These are phyloP conservation scores for fruit fly (Drosophila melanogaster) DNA, from an alignment of 1,140 invertebrate species.

Conservation along the genomic window DNA sequence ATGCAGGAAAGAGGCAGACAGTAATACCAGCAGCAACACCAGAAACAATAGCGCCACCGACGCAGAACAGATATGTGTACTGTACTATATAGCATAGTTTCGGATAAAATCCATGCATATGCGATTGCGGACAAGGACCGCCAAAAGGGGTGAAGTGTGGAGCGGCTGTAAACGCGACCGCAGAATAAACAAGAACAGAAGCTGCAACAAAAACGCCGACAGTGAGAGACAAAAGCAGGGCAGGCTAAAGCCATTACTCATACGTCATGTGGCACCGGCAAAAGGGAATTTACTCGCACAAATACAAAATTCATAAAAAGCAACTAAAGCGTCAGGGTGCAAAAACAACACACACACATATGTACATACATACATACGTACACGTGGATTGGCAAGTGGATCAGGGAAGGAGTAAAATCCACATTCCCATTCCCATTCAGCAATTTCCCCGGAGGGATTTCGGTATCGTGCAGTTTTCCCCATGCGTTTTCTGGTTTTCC, in stretches of 20 bases:
- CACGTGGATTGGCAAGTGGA: slow-evolving; percentile 67
- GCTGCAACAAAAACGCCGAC: slow-evolving; percentile 38
- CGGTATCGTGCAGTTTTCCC: slow-evolving; percentile 16
- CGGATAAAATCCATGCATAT: slow-evolving; percentile 57
- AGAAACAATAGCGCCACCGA: slow-evolving; percentile 32
- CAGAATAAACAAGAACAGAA: slow-evolving; percentile 68
- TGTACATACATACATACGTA: neutral
- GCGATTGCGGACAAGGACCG: slow-evolving; percentile 40
- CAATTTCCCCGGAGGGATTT: slow-evolving; percentile 32
- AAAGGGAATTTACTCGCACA: slow-evolving; percentile 66
- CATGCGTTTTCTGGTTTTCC: slow-evolving; percentile 37
- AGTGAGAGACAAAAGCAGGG: slow-evolving; percentile 59
- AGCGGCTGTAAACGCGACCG: slow-evolving; percentile 63
- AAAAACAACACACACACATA: slow-evolving; percentile 52
- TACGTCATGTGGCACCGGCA: slow-evolving; percentile 71
- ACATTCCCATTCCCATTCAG: neutral
- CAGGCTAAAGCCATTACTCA: slow-evolving; percentile 76
- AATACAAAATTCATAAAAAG: slow-evolving; percentile 71
- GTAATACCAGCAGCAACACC: slow-evolving; percentile 27
- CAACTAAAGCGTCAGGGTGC: slow-evolving; percentile 57
- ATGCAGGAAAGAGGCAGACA: slow-evolving; percentile 41
- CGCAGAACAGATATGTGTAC: slow-evolving; percentile 28
- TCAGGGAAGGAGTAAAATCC: slow-evolving; percentile 34
- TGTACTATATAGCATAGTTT: slow-evolving; percentile 30
- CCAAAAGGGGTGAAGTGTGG: neutral